phyloP scores from a whole-genome alignment of 1,140 invertebrate genomes.

The Gonatopus flavifemur region DNA sequence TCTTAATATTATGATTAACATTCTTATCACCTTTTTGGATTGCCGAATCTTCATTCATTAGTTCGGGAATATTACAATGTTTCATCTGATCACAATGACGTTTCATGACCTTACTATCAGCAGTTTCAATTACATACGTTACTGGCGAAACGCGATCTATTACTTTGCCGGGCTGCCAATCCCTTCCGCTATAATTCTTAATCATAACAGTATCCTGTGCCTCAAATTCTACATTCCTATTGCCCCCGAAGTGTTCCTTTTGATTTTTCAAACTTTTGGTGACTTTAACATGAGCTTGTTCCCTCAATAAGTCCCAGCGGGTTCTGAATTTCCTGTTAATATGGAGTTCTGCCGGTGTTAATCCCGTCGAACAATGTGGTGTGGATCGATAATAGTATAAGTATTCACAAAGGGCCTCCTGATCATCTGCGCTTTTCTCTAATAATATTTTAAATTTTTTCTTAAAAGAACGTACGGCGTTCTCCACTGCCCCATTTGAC shows the following conservation, averaged over 20 bases:
- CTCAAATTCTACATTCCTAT: constrained; percentile 17
- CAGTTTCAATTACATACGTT: constrained; percentile 20
- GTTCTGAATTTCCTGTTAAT: constrained; percentile 14
- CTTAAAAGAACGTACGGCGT: constrained; percentile 28
- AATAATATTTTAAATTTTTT: constrained; percentile 8
- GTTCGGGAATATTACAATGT: constrained; percentile 5
- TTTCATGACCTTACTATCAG: constrained; percentile 21
- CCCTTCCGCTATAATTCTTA: constrained; percentile 20
- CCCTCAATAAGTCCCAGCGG: constrained; percentile 14
- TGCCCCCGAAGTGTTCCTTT: constrained; percentile 17
- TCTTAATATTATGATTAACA: no score
- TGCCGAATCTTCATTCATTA: no score
- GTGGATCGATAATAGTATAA: no score
- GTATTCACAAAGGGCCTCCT: no score
- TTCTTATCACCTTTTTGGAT: no score
- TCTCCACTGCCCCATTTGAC: no score
- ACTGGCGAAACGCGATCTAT: constrained; percentile 14
- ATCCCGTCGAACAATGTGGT: no score
- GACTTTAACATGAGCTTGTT: constrained; percentile 6
- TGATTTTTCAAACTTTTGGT: constrained; percentile 13
- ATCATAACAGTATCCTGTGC: constrained; percentile 15
- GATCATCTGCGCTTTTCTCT: not conserved
- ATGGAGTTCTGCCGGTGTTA: constrained; percentile 19
- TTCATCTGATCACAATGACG: constrained; percentile 26
- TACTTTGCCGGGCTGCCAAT: constrained; percentile 21